Evolutionary conservation across 2,888 invertebrate genomes (phyloP).

Genomic region (Drosophila setosimentum): DNA sequence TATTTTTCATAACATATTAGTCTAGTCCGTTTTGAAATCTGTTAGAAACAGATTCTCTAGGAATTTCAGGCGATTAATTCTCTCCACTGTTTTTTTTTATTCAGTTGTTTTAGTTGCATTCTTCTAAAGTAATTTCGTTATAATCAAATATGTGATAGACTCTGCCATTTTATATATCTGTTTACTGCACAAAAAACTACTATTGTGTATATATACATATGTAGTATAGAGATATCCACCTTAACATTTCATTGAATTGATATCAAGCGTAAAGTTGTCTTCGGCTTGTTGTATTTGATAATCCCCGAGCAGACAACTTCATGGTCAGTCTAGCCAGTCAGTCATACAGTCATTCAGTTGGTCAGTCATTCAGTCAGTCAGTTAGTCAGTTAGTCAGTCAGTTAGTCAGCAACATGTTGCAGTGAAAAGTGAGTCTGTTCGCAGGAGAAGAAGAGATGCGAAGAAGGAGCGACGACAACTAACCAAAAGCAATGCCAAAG

Average conservation of each 20-base stretch:
- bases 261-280: conserved; percentile 37
- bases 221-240: neutral
- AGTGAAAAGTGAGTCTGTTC: conserved; percentile 73
- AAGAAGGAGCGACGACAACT: conserved; percentile 17
- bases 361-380: conserved; percentile 49
- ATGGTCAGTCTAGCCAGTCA: conserved; percentile 37
- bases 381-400: conserved; percentile 45
- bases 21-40: neutral
- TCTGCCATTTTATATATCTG: neutral
- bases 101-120: neutral
- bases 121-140: neutral
- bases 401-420: conserved; percentile 64
- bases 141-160: neutral
- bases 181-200: neutral
- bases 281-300: conserved; percentile 52
- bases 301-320: conserved; percentile 46
- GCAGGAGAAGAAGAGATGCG: conserved; percentile 21
- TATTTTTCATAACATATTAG: neutral
- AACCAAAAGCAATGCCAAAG: conserved; percentile 25
- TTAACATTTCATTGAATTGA: conserved; percentile 15
- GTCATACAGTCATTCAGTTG: conserved; percentile 25
- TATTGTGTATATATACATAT: neutral
- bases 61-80: neutral
- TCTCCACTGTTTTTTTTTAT: neutral
- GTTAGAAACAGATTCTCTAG: neutral